Base-by-base conservation (phyloP, 2,797 vertebrate species). In the Moxostoma hubbsi region DNA sequence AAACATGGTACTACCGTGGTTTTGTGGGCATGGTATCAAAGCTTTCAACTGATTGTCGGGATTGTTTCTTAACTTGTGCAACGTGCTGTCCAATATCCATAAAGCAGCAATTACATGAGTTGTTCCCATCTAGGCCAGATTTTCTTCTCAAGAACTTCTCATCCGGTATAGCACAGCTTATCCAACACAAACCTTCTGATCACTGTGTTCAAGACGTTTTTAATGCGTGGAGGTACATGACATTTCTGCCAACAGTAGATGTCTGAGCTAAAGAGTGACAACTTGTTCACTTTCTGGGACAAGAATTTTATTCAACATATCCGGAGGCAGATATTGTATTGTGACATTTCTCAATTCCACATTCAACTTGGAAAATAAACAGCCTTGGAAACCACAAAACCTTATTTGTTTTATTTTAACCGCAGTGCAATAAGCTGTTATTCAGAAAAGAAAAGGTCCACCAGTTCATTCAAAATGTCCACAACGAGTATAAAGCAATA, bases 81-180 rank as follows among this genome's bases (percentile, higher is more conserved):
- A 43, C n/a, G 1, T 61, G 43, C n/a, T 16, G 24, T 61, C 18
- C 10, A 51, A 36, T 7, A 10, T 12, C 8, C 7, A 61, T 9
- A 6, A 15, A 61, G 6, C 47, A 9, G 2, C n/a, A 53, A 18
- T 77, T 12, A 12, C n/a, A 4, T 10, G 24, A 70, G n/a, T 80
- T 24, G 36, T 78, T 83, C 77, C 61, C 69, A 64, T 13, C 36
- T 69, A 58, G 59, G 7, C 65, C 50, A 36, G 75, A 62, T 54
- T 61, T 77, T 13, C 15, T 66, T 8, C 63, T 76, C 53, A 58
- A 47, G 53, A 76, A 86, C 85, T 75, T 80, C 54, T 47, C 79
- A 51, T 73, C 73, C 86, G 87, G 80, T 85, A 79, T 81, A 81
- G 85, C 74, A 81, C 5, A 66, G 88, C 82, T 91, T 87, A 89